phyloP scores from a whole-genome alignment of 2,113 vertebrate species.

The Nesoenas mayeri region DNA sequence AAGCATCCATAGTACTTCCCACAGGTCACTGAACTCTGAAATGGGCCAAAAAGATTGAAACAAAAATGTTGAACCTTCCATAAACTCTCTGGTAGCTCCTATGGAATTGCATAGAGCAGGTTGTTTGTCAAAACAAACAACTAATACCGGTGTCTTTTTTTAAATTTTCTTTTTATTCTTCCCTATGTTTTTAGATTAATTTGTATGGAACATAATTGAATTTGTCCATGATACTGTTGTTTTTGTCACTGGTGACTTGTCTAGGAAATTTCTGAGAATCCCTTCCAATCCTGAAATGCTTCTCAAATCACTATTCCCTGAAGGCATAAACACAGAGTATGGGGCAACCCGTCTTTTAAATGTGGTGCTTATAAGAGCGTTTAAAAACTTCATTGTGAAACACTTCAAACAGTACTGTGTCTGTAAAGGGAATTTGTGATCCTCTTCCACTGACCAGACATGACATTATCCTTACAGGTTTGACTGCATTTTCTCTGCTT shows the following conservation, averaged over 20 bases:
- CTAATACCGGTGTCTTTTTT: neutral
- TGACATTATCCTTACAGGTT: neutral
- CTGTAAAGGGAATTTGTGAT: rapidly evolving
- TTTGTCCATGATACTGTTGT: neutral
- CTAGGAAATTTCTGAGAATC: neutral
- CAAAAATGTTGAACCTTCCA: neutral
- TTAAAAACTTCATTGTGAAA: neutral
- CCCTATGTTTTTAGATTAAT: neutral
- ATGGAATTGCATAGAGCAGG: neutral
- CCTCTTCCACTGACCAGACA: neutral
- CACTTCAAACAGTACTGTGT: neutral
- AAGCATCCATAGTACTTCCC: neutral
- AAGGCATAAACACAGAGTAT: neutral
- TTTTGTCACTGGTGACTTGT: neutral
- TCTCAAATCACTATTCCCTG: neutral
- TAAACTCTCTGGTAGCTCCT: neutral
- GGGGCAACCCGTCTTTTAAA: neutral
- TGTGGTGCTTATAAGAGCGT: neutral
- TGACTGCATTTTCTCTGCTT: neutral
- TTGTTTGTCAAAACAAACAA: neutral
- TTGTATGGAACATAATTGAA: neutral
- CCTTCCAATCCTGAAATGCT: neutral
- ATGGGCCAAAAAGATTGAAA: neutral
- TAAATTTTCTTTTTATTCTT: neutral
- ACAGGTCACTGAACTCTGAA: neutral